Evolutionary conservation across 2,888 invertebrate species (phyloP).

Genomic region (Torymus aiolomorphi): DNA sequence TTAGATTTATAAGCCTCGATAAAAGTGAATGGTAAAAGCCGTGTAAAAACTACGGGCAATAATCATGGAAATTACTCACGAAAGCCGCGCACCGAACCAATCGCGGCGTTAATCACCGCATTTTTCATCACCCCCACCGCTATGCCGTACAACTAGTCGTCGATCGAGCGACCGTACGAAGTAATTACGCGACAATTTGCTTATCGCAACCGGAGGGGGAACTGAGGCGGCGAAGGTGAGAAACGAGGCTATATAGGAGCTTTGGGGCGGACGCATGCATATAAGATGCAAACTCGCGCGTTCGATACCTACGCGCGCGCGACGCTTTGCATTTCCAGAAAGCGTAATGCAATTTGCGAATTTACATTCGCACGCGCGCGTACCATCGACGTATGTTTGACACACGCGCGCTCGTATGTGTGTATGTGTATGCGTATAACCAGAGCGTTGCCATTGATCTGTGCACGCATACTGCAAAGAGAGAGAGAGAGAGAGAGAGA

Average conservation of each 20-base stretch:
- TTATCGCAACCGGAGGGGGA: constrained; percentile 8
- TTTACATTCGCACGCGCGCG: constrained; percentile 39
- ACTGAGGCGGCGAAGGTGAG: too few relatives aligned
- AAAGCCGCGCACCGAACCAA: too few relatives aligned
- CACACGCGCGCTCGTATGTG: not conserved
- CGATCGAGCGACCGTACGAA: constrained; percentile 29
- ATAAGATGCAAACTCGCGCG: constrained; percentile 24
- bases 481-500: not conserved
- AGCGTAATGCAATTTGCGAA: constrained; percentile 52
- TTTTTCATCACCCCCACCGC: too few relatives aligned
- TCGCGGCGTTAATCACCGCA: too few relatives aligned
- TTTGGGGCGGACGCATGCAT: not conserved
- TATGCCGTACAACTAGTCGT: not conserved
- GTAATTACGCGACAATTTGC: constrained; percentile 45
- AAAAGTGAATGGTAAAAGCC: too few relatives aligned
- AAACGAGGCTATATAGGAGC: not conserved
- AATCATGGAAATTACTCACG: too few relatives aligned
- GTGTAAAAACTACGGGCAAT: too few relatives aligned
- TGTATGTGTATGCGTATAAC: not conserved
- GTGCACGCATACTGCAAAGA: not conserved
- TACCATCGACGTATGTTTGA: constrained; percentile 23
- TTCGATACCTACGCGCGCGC: not conserved
- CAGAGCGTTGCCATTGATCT: not conserved
- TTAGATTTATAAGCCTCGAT: too few relatives aligned
- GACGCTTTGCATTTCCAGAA: constrained; percentile 51